Percentiles rank a stretch among this genome's conserved stretches.
Evolutionary conservation across 2,888 invertebrate genomes (phyloP).

Genomic region (Conomelus anceps): DNA sequence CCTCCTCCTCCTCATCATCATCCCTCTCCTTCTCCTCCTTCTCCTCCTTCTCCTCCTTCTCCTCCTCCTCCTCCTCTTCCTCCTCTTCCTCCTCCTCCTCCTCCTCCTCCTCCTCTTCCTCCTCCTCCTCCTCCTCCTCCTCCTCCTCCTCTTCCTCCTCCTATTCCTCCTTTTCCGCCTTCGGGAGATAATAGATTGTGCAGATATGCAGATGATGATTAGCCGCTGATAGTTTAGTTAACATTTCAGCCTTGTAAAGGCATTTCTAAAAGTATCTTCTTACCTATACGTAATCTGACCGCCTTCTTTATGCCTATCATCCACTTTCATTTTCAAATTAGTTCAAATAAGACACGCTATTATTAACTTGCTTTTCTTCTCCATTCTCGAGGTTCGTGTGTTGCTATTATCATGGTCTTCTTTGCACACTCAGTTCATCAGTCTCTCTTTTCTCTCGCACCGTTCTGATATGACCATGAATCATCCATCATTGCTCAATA

Average conservation of each 20-base stretch:
- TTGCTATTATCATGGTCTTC: neutral
- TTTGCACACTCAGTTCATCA: constrained; percentile 23
- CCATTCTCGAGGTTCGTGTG: neutral
- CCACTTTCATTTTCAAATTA: neutral
- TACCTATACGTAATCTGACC: neutral
- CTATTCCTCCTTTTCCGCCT: neutral
- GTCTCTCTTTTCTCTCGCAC: constrained; percentile 16
- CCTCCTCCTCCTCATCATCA: neutral
- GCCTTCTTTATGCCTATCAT: neutral
- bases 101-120: neutral
- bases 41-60: neutral
- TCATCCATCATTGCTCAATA: neutral
- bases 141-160: neutral
- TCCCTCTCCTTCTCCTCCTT: neutral
- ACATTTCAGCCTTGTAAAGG: neutral
- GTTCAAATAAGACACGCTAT: neutral
- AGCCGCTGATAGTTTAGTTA: neutral
- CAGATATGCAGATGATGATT: neutral
- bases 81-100: neutral
- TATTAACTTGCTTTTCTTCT: neutral
- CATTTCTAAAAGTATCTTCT: neutral
- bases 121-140: neutral
- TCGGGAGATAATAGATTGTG: neutral
- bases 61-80: neutral
- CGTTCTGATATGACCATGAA: neutral